Conservation (phyloP, 2,113 vertebrate genomes). For the Stercorarius parasiticus region DNA sequence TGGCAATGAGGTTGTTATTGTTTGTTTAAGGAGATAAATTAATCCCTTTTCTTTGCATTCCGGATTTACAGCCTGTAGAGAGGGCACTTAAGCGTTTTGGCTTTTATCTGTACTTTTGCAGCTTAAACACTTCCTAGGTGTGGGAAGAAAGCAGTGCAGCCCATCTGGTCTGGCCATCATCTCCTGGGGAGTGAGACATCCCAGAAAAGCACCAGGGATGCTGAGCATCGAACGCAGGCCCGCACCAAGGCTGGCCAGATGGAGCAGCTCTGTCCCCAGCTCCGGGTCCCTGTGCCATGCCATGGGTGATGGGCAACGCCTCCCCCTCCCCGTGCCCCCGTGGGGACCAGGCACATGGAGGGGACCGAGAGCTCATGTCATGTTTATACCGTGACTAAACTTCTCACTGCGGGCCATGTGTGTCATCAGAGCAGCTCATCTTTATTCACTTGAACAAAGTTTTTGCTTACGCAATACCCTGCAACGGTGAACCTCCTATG, state of each 20-base stretch:
- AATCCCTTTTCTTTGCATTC: background rate
- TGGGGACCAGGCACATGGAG: accelerated
- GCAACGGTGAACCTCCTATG: background rate
- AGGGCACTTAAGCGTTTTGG: background rate
- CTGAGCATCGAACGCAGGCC: background rate
- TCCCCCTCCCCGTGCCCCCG: background rate
- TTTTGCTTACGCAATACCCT: background rate
- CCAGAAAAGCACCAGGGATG: background rate
- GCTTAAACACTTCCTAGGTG: background rate
- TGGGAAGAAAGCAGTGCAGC: background rate
- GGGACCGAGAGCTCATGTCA: background rate
- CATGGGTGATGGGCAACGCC: background rate
- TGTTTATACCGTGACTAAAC: background rate
- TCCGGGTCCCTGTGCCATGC: background rate
- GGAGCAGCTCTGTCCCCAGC: background rate
- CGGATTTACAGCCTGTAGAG: background rate
- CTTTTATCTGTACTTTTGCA: background rate
- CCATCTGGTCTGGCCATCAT: background rate
- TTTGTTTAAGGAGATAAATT: background rate
- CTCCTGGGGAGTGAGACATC: background rate
- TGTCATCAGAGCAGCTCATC: background rate
- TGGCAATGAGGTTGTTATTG: background rate
- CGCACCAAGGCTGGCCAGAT: background rate
- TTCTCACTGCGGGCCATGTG: accelerated
- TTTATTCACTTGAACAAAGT: background rate